These are phyloP conservation scores for Propithecus coquereli DNA, from an alignment of 2,113 vertebrate species.

Conservation along the genomic window DNA sequence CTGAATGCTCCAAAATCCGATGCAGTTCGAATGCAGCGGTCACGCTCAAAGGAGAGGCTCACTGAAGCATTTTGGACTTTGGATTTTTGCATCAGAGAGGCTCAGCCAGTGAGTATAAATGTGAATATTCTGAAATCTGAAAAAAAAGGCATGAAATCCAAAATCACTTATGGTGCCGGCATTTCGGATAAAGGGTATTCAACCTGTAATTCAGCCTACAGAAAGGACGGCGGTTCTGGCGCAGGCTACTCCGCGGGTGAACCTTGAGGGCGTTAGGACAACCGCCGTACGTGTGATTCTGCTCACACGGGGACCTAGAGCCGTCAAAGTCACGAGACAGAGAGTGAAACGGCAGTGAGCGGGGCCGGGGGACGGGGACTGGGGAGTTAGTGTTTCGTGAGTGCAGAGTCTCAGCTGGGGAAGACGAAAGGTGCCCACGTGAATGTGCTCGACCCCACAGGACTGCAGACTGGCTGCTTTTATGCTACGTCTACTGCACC, in stretches of 20 bases:
- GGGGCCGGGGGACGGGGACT: rapidly evolving
- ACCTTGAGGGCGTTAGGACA: too few relatives aligned
- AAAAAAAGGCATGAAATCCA: not conserved
- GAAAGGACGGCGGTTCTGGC: not conserved
- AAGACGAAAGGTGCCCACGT: not conserved
- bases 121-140: not conserved
- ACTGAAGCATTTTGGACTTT: too few relatives aligned
- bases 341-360: rapidly evolving
- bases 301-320: rapidly evolving
- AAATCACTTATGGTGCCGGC: not conserved
- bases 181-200: not conserved
- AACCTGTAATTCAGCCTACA: not conserved
- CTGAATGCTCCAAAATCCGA: too few relatives aligned
- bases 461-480: too few relatives aligned
- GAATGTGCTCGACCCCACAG: too few relatives aligned
- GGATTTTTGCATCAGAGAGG: too few relatives aligned
- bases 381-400: not conserved
- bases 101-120: not conserved
- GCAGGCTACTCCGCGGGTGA: not conserved
- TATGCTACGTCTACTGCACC: rapidly evolving
- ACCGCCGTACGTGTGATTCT: rapidly evolving
- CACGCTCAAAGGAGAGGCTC: too few relatives aligned
- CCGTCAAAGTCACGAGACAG: rapidly evolving
- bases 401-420: not conserved
- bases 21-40: too few relatives aligned